Percentiles rank a stretch among this genome's conserved stretches.
Conservation (phyloP, 2,113 vertebrate species). For the Kryptolebias marmoratus region DNA sequence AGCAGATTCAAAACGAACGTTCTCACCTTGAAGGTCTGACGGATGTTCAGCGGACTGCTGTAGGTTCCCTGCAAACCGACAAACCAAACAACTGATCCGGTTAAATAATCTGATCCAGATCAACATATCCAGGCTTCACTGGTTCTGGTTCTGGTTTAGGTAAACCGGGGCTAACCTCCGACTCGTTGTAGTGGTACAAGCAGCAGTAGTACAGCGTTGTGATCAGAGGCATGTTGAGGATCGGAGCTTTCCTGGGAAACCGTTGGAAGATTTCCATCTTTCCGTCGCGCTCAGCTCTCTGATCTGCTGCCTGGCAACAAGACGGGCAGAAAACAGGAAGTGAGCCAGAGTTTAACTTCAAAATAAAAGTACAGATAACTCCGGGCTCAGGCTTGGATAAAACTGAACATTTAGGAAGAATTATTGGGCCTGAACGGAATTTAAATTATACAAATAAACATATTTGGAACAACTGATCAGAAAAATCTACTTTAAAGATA, state of each 20-base stretch:
- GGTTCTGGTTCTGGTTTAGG: neutral
- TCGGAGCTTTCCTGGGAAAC: conserved; percentile 91
- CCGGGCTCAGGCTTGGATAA: neutral
- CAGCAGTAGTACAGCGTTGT: conserved; percentile 96
- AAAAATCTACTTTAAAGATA: too few relatives aligned
- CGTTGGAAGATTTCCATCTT: conserved; percentile 90
- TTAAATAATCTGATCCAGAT: neutral
- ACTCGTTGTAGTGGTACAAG: conserved; percentile 89
- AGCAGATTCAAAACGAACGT: neutral
- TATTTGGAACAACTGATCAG: too few relatives aligned
- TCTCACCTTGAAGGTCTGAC: conserved; percentile 93
- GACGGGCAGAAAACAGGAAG: neutral
- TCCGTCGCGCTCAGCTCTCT: conserved; percentile 82
- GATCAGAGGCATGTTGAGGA: conserved; percentile 94
- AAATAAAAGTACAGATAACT: neutral
- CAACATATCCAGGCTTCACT: neutral
- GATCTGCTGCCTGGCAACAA: conserved; percentile 85
- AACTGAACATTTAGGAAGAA: too few relatives aligned
- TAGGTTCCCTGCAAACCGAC: conserved; percentile 84
- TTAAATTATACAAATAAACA: too few relatives aligned
- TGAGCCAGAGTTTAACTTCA: neutral
- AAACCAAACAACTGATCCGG: neutral
- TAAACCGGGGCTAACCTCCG: conserved; percentile 40
- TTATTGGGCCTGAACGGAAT: too few relatives aligned
- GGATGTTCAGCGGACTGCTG: conserved; percentile 93